Evolutionary conservation across 1,140 invertebrate genomes (phyloP), one percentile per base, ranked within the genome.

Genomic region (Ceratosolen fusciceps): DNA sequence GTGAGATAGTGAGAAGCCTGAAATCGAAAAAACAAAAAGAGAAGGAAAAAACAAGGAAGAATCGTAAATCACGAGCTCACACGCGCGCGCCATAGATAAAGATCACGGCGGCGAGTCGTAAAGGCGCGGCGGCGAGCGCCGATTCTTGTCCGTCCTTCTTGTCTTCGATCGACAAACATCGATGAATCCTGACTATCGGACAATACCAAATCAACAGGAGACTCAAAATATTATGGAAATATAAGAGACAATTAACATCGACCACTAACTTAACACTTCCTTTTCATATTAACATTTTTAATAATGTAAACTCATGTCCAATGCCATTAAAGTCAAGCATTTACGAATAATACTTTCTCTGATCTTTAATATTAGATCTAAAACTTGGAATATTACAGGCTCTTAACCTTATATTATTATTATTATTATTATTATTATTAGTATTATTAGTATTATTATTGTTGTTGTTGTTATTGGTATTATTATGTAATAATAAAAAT

Each of bases 71-170:
- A 70, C 1, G n/a, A 10, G 4, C n/a, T 19, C 47, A 47, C n/a
- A n/a, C 34, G 34, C 34, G 31, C 43, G 21, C 24, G 16, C n/a
- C 34, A 1, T 0, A 34, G 74, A 77, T 68, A 77, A 77, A 56
- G 62, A 77, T 77, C 74, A 34, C 31, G n/a, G 60, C 29, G 74
- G 62, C 16, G 47, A 70, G 49, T n/a, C 16, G 65, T 70, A 68
- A 77, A 77, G 49, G 49, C 74, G 74, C 74, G 31, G 10, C 19
- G 7, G 43, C 26, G 47, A 31, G 7, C 16, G 7, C n/a, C 37
- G 0, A 8, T 68, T 26, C 47, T 29, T 54, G n/a, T 54, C 34
- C 47, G 5, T 77, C 29, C 24, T 24, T 47, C 7, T 39, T 24
- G 19, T 52, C 47, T 16, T 37, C 14, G 31, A 37, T 34, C 31